These are phyloP conservation scores for Spongilla lacustris DNA, from an alignment of 37 sponge, comb jelly and placozoan genomes.

Conservation along the genomic window DNA sequence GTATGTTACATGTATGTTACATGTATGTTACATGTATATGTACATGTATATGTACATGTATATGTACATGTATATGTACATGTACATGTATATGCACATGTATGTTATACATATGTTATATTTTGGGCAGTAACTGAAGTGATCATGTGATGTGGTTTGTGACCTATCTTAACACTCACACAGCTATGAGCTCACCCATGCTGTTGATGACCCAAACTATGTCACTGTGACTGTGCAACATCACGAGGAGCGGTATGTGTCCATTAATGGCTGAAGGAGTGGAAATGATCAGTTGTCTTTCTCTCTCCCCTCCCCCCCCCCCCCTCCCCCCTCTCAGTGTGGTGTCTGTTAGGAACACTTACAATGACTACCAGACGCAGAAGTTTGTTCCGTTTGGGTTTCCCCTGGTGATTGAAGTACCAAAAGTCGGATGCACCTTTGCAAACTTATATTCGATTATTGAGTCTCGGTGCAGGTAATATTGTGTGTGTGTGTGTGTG, in stretches of 20 bases:
- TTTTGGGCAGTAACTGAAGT: too few species aligned
- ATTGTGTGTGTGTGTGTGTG: too few species aligned
- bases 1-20: too few species aligned
- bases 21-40: too few species aligned
- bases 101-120: too few species aligned
- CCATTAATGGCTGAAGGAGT: neutral
- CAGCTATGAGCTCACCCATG: constrained; percentile 64
- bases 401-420: constrained; percentile 73
- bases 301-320: too few species aligned
- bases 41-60: too few species aligned
- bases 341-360: constrained; percentile 32
- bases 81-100: too few species aligned
- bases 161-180: neutral
- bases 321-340: neutral
- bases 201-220: constrained; percentile 15
- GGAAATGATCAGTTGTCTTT: too few species aligned
- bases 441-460: constrained; percentile 48
- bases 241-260: constrained; percentile 57
- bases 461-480: constrained; percentile 22
- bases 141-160: too few species aligned
- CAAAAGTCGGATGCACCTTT: constrained; percentile 65
- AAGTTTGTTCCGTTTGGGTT: constrained; percentile 73
- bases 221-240: constrained; percentile 75
- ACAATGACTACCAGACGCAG: constrained; percentile 34
- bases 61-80: too few species aligned